phyloP scores from a whole-genome alignment of 2,888 invertebrate species.

The Catonia carolina region DNA sequence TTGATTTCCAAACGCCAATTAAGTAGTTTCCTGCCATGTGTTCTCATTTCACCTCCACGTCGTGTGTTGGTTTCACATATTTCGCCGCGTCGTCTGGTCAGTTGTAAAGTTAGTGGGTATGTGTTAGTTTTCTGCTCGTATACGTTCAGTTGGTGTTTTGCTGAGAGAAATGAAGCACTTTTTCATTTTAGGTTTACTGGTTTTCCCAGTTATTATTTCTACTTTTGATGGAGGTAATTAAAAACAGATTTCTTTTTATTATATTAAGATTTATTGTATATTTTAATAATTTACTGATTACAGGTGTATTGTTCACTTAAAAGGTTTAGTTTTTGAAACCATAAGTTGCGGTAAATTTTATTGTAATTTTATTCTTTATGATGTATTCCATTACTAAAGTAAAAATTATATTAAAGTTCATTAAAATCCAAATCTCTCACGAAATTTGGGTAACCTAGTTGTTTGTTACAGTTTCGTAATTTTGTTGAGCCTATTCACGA shows the following conservation, averaged over 20 bases:
- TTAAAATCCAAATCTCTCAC: too few species aligned
- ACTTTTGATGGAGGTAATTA: slow-evolving; percentile 65
- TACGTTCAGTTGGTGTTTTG: neutral
- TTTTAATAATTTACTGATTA: neutral
- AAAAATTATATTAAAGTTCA: too few species aligned
- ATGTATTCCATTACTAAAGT: too few species aligned
- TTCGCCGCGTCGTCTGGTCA: slow-evolving; percentile 8
- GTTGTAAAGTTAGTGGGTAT: slow-evolving; percentile 10
- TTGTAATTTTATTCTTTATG: too few species aligned
- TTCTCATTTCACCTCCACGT: slow-evolving; percentile 25
- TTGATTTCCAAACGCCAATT: slow-evolving; percentile 24
- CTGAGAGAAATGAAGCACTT: slow-evolving; percentile 59
- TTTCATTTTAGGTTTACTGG: slow-evolving; percentile 56
- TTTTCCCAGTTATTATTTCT: slow-evolving; percentile 64
- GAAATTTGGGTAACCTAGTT: too few species aligned
- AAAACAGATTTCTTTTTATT: neutral
- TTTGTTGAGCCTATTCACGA: too few species aligned
- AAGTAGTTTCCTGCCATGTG: slow-evolving; percentile 29
- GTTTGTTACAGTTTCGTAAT: too few species aligned
- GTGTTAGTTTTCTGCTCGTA: slow-evolving; percentile 6
- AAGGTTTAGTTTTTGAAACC: too few species aligned
- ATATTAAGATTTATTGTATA: neutral
- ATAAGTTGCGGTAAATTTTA: too few species aligned
- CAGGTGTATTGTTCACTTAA: too few species aligned
- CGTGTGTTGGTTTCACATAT: slow-evolving; percentile 7